phyloP scores from a whole-genome alignment of 1,140 invertebrate species.

The Hycleus cichorii region DNA sequence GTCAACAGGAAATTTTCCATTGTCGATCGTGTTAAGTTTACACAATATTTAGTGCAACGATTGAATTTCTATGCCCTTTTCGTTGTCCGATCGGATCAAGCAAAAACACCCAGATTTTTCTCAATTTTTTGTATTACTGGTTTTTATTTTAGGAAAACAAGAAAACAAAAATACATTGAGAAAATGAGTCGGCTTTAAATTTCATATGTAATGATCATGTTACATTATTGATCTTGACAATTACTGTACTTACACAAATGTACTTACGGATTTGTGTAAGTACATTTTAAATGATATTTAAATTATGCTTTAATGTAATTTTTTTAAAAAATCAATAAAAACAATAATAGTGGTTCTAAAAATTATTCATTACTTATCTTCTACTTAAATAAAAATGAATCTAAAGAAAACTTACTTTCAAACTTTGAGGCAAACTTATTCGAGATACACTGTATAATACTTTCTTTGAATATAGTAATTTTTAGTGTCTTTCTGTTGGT shows the following conservation, averaged over 20 bases:
- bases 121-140: too few relatives aligned
- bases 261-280: neutral
- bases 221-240: slow-evolving; percentile 7
- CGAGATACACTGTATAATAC: neutral
- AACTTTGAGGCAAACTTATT: neutral
- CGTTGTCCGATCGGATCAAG: too few relatives aligned
- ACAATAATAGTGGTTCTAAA: slow-evolving; percentile 22
- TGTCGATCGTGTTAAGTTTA: too few relatives aligned
- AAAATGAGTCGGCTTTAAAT: slow-evolving; percentile 4
- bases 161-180: too few relatives aligned
- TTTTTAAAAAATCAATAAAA: slow-evolving; percentile 24
- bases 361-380: neutral
- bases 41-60: too few relatives aligned
- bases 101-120: too few relatives aligned
- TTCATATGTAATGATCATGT: neutral
- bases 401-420: neutral
- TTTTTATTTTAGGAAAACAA: too few relatives aligned
- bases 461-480: neutral
- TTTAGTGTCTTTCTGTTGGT: neutral
- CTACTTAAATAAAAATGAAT: neutral
- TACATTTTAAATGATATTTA: slow-evolving; percentile 7
- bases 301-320: slow-evolving; percentile 26
- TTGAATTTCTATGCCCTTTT: too few relatives aligned
- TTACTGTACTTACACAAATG: neutral
- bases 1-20: too few relatives aligned